A percentile compares a stretch with the other conserved stretches of the same genome.
These are phyloP conservation scores for Malurus melanocephalus DNA, from an alignment of 2,113 vertebrate genomes.

Conservation along the genomic window DNA sequence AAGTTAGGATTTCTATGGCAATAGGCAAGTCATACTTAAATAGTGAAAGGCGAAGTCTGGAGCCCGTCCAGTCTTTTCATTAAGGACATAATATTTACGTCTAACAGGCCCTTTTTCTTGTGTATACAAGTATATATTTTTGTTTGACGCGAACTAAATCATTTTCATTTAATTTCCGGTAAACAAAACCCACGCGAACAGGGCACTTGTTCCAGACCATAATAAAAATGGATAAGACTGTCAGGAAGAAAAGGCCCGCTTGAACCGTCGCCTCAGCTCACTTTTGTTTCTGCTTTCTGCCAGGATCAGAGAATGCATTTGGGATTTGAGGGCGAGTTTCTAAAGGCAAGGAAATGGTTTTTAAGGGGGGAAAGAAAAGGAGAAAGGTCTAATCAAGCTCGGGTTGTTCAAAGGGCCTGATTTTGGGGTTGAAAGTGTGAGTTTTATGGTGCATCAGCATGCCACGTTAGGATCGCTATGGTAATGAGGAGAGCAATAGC, in stretches of 20 bases:
- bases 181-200: slow-evolving; percentile 85
- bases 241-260: slow-evolving; percentile 74
- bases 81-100: slow-evolving; percentile 96
- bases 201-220: slow-evolving; percentile 79
- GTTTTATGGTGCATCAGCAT: slow-evolving; percentile 84
- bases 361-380: slow-evolving; percentile 82
- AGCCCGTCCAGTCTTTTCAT: slow-evolving; percentile 88
- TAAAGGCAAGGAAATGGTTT: slow-evolving; percentile 87
- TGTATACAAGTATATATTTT: slow-evolving; percentile 81
- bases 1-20: slow-evolving; percentile 99
- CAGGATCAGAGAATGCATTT: slow-evolving; percentile 82
- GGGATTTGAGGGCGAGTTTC: slow-evolving; percentile 81
- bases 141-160: slow-evolving; percentile 78
- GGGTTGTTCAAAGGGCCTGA: slow-evolving; percentile 84
- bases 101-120: slow-evolving; percentile 79
- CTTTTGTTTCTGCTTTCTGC: slow-evolving; percentile 84
- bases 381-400: slow-evolving; percentile 86
- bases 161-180: slow-evolving; percentile 84
- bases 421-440: slow-evolving; percentile 86
- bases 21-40: slow-evolving; percentile 97
- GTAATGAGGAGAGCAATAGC: slow-evolving; percentile 80
- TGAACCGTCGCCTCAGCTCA: slow-evolving; percentile 77
- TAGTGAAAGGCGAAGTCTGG: slow-evolving; percentile 91
- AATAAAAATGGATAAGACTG: slow-evolving; percentile 84
- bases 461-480: slow-evolving; percentile 84